Evolutionary conservation across 2,113 vertebrate species (phyloP), one percentile per base, ranked within the genome.

Genomic region (Sorex fumeus): DNA sequence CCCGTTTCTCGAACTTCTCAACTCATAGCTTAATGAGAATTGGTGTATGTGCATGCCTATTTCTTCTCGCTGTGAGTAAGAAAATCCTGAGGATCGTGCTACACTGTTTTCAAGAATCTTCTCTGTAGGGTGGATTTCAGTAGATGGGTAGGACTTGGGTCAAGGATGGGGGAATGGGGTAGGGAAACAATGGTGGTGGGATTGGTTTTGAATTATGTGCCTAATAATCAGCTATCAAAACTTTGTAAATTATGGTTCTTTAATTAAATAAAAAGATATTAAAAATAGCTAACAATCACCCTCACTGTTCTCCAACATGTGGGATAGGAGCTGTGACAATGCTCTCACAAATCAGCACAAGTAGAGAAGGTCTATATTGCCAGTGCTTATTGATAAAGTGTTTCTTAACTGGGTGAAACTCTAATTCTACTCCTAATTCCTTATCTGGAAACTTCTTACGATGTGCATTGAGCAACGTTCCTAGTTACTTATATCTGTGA

Each of bases 21-120:
- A n/a, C 36, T 53, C 34, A 40, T 7, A 40, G n/a, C n/a, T n/a
- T n/a, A n/a, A n/a, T 36, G 70, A 53, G 27, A 79, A 18, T 34
- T 60, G 45, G 36, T 11, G 2, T 16, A 28, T 66, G 40, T 3
- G 8, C 12, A 57, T 9, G 7, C 36, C 0, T 13, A 27, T 9
- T 83, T 10, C 30, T 13, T 36, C 18, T 4, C 12, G 8, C n/a
- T 1, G 0, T 0, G 6, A 43, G 28, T 25, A 2, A 47, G 7
- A 76, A 50, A 84, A 34, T 28, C 9, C 34, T 43, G 36, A 66
- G 3, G 10, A 10, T 3, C 11, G 23, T 1, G 8, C 34, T 91
- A n/a, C 2, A 69, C 2, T 19, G 28, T 40, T 75, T 87, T 53
- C 62, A 12, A 75, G 70, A 80, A 79, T 50, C 1, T 21, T 5